Evolutionary conservation across 2,888 invertebrate species (phyloP).

Genomic region (Zootermopsis nevadensis): DNA sequence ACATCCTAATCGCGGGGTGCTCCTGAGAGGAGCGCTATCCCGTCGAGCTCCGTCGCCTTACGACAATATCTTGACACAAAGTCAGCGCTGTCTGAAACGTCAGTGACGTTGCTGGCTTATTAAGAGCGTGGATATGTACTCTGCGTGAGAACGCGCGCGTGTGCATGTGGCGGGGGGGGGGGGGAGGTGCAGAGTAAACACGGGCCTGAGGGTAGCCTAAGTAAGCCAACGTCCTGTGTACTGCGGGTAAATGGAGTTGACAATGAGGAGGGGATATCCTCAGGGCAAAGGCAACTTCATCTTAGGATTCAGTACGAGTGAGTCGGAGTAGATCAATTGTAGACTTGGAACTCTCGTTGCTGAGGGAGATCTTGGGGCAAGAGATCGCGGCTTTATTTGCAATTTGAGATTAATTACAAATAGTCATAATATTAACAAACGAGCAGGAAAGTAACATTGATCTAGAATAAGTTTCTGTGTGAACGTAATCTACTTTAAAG

Average conservation of each 20-base stretch:
- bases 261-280: neutral
- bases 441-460: no score
- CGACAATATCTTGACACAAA: no score
- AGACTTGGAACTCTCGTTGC: neutral
- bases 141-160: neutral
- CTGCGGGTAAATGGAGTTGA: slow-evolving; percentile 15
- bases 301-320: slow-evolving; percentile 11
- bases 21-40: no score
- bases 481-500: no score
- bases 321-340: neutral
- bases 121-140: neutral
- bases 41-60: no score
- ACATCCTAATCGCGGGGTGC: no score
- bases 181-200: neutral
- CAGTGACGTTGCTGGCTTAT: neutral
- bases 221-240: slow-evolving; percentile 12
- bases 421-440: no score
- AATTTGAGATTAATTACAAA: no score
- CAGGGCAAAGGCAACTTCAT: neutral
- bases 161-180: neutral
- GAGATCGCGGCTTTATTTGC: neutral
- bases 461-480: no score
- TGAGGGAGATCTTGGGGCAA: neutral
- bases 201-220: neutral
- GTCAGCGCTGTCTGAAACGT: neutral